Conservation (phyloP, 2,888 invertebrate species). For the Scotopteryx bipunctaria region DNA sequence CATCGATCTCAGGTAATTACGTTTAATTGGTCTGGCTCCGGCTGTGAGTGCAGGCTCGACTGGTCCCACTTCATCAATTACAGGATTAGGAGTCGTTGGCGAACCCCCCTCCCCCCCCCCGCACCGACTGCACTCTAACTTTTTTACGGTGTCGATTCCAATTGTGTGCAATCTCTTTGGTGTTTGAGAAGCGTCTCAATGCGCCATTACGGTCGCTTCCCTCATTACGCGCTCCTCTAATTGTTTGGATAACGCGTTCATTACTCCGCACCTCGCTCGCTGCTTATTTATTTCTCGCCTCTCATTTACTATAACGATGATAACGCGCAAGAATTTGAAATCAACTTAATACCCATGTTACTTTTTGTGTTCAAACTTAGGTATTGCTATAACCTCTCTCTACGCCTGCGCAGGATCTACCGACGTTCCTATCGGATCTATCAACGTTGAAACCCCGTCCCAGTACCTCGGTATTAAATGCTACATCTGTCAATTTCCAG, state of each 20-base stretch:
- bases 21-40: constrained; percentile 10
- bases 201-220: constrained; percentile 9
- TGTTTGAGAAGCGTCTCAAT: constrained; percentile 9
- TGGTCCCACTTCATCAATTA: constrained; percentile 16
- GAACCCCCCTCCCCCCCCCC: background rate
- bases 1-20: constrained; percentile 16
- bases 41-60: background rate
- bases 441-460: too few relatives aligned
- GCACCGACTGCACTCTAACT: background rate
- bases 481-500: too few relatives aligned
- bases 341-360: too few relatives aligned
- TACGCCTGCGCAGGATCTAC: too few relatives aligned
- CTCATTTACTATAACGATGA: too few relatives aligned
- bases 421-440: too few relatives aligned
- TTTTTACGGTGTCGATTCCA: constrained; percentile 7
- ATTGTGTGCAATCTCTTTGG: constrained; percentile 8
- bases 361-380: too few relatives aligned
- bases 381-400: too few relatives aligned
- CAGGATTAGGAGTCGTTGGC: constrained; percentile 13
- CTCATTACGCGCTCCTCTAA: constrained; percentile 3
- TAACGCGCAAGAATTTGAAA: too few relatives aligned
- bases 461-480: too few relatives aligned
- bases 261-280: background rate
- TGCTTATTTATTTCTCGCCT: too few relatives aligned
- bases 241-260: background rate